phyloP scores from a whole-genome alignment of 1,140 invertebrate species.

The Centruroides sculpturatus region DNA sequence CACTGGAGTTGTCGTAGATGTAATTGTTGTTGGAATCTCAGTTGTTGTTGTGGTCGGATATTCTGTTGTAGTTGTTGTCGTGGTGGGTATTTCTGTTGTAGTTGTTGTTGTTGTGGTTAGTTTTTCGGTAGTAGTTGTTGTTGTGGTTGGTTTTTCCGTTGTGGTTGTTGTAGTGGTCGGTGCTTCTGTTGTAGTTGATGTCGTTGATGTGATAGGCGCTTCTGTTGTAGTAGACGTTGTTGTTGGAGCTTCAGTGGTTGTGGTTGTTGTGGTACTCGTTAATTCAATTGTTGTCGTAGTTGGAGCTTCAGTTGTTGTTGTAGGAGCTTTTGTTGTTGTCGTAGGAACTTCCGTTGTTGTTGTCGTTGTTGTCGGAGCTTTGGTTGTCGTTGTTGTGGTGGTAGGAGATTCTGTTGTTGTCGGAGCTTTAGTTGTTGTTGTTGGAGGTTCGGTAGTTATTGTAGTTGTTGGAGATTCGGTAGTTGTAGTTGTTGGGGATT shows the following conservation, averaged over 20 bases:
- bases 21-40: not conserved
- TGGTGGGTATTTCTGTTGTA: not conserved
- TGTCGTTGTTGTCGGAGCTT: not conserved
- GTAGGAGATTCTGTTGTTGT: too few relatives aligned
- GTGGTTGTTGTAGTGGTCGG: not conserved
- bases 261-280: not conserved
- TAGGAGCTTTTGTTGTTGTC: not conserved
- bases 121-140: not conserved
- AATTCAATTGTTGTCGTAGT: not conserved
- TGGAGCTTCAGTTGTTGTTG: not conserved
- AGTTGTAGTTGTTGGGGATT: too few relatives aligned
- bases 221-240: not conserved
- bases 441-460: too few relatives aligned
- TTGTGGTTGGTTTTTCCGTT: not conserved
- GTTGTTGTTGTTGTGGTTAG: conserved; percentile 1
- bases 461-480: too few relatives aligned
- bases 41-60: not conserved
- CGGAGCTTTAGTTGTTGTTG: too few relatives aligned
- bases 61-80: not conserved
- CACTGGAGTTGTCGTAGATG: not conserved
- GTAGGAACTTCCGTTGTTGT: not conserved
- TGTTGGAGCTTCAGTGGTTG: not conserved
- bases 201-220: conserved; percentile 1
- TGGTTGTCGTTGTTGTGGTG: not conserved
- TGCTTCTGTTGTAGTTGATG: not conserved